Percentiles rank a stretch among this genome's conserved stretches.
These are phyloP conservation scores for Cyprinodon diabolis DNA, from an alignment of 2,797 vertebrate species.

Conservation along the genomic window DNA sequence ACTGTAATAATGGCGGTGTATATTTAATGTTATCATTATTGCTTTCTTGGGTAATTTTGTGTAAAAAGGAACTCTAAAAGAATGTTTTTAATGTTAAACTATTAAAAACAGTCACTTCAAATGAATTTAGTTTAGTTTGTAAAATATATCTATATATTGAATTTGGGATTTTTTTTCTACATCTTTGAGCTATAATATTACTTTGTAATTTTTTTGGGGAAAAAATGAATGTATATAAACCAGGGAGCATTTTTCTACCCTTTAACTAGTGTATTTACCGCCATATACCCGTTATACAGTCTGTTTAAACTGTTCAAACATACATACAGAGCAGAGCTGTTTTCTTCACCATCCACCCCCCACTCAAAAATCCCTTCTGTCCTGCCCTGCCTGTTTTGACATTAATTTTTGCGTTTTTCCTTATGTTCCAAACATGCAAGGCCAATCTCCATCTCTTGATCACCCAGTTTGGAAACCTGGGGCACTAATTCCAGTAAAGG, in stretches of 20 bases:
- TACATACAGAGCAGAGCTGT: conserved; percentile 68
- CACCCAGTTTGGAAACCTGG: conserved; percentile 71
- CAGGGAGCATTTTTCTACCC: conserved; percentile 49
- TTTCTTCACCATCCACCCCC: conserved; percentile 62
- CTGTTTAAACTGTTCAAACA: conserved; percentile 75
- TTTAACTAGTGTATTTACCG: conserved; percentile 61
- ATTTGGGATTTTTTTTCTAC: no score
- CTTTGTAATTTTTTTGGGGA: no score
- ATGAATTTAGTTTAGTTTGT: not conserved
- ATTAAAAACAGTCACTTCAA: not conserved
- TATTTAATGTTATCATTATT: not conserved
- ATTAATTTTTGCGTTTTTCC: conserved; percentile 81
- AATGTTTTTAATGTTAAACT: not conserved
- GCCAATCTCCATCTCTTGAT: conserved; percentile 73
- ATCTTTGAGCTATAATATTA: no score
- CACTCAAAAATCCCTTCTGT: conserved; percentile 34
- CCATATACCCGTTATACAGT: conserved; percentile 33
- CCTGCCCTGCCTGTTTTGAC: conserved; percentile 74
- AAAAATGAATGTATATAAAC: conserved; percentile 43
- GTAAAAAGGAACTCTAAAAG: no score
- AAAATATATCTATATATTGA: not conserved
- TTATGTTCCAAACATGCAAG: conserved; percentile 73
- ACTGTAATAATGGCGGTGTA: conserved; percentile 10
- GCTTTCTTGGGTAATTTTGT: not conserved
- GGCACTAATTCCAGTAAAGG: conserved; percentile 67